phyloP scores from a whole-genome alignment of 2,113 vertebrate genomes.

The Anguilla japonica region DNA sequence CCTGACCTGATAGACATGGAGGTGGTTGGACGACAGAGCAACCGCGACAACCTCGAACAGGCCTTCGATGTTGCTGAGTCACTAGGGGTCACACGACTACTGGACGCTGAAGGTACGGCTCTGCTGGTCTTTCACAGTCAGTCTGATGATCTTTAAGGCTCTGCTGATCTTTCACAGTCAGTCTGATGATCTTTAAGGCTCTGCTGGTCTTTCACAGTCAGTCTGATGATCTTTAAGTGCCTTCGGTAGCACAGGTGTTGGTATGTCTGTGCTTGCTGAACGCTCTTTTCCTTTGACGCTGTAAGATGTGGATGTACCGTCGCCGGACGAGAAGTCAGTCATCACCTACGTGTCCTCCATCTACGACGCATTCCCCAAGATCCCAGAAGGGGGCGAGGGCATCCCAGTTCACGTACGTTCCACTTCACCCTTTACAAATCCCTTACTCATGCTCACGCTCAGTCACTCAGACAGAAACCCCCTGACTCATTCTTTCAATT shows the following conservation, averaged over 20 bases:
- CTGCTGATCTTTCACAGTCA: too few species aligned
- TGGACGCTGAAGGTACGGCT: conserved; percentile 90
- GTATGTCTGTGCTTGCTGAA: not conserved
- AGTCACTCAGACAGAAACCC: not conserved
- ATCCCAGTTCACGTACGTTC: conserved; percentile 82
- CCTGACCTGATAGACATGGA: conserved; percentile 98
- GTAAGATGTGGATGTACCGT: conserved; percentile 93
- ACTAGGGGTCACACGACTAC: conserved; percentile 88
- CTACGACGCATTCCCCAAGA: conserved; percentile 98
- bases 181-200: conserved; percentile 18
- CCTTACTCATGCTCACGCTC: not conserved
- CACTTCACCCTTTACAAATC: not conserved
- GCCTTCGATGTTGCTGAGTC: conserved; percentile 96
- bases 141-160: too few species aligned
- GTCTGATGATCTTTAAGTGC: not conserved
- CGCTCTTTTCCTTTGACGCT: not conserved
- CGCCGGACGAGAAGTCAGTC: conserved; percentile 96
- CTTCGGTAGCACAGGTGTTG: conserved; percentile 27
- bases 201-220: not conserved
- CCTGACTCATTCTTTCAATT: not conserved
- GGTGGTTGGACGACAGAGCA: conserved; percentile 85
- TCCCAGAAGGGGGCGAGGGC: conserved; percentile 95
- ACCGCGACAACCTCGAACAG: conserved; percentile 94
- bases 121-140: too few species aligned
- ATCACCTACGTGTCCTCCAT: conserved; percentile 99